These are phyloP conservation scores for Drosophila kanekoi DNA, from an alignment of 2,888 invertebrate species.

Conservation along the genomic window DNA sequence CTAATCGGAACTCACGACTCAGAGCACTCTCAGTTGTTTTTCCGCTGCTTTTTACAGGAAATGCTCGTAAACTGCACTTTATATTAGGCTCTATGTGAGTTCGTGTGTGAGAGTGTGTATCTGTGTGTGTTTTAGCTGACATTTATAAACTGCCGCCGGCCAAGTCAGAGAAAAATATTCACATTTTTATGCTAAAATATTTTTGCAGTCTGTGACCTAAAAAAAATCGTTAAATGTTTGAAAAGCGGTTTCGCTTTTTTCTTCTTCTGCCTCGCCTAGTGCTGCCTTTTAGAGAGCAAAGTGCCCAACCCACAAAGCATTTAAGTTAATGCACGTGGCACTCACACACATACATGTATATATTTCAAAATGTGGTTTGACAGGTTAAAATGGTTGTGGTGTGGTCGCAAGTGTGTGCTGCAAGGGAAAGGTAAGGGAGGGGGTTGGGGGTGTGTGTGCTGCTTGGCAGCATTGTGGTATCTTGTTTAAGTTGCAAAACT, in stretches of 20 bases:
- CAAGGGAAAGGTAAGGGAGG: not conserved
- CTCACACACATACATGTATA: conserved; percentile 43
- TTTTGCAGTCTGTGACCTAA: conserved; percentile 71
- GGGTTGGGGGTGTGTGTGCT: not conserved
- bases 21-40: conserved; percentile 19
- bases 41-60: conserved; percentile 43
- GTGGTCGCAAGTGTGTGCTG: not conserved
- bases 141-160: conserved; percentile 61
- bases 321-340: conserved; percentile 77
- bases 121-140: conserved; percentile 48
- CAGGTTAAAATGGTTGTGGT: conserved; percentile 47
- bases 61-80: conserved; percentile 68
- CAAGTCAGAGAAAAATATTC: conserved; percentile 59
- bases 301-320: conserved; percentile 79
- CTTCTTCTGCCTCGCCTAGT: conserved; percentile 25
- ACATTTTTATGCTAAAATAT: conserved; percentile 73
- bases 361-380: conserved; percentile 52
- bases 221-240: conserved; percentile 79
- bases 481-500: conserved; percentile 45
- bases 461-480: conserved; percentile 17
- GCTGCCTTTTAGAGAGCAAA: conserved; percentile 69
- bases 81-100: conserved; percentile 39
- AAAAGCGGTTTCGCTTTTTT: conserved; percentile 63
- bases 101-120: conserved; percentile 18
- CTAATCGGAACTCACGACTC: not conserved